Conservation (phyloP, 2,113 vertebrate genomes). For the Struthidea cinerea region DNA sequence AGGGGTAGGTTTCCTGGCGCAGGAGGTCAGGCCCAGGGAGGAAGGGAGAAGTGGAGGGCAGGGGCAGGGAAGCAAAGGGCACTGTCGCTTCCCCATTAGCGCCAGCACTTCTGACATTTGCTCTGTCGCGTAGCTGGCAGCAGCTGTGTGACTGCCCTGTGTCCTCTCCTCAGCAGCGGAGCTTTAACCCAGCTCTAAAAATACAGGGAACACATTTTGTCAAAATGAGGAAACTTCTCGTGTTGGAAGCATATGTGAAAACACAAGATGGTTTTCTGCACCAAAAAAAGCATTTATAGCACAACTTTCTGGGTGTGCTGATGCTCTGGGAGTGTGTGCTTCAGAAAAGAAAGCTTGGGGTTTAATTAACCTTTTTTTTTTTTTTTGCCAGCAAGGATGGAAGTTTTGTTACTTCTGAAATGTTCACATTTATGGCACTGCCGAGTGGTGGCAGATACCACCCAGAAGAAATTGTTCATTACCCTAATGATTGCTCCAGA, state of each 20-base stretch:
- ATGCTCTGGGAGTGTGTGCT: background rate
- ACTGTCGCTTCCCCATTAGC: background rate
- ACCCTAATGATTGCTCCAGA: background rate
- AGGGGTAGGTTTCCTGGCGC: background rate
- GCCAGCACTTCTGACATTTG: background rate
- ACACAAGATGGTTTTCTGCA: background rate
- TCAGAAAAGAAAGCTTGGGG: background rate
- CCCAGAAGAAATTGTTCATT: background rate
- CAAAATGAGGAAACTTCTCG: background rate
- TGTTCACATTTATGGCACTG: background rate
- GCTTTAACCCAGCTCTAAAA: background rate
- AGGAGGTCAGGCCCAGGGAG: background rate
- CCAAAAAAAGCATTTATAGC: background rate
- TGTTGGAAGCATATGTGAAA: background rate
- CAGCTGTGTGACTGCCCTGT: background rate
- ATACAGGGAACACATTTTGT: background rate
- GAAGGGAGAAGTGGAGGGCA: conserved; percentile 43
- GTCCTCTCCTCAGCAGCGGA: background rate
- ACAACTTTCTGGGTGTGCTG: background rate
- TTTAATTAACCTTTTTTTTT: background rate
- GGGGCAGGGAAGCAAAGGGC: conserved; percentile 35
- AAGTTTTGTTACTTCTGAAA: background rate
- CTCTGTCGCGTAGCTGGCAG: background rate
- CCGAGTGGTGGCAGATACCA: background rate
- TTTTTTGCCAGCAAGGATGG: background rate